Base-by-base conservation (phyloP, 2,797 vertebrate species). In the Enteromius mattozi region DNA sequence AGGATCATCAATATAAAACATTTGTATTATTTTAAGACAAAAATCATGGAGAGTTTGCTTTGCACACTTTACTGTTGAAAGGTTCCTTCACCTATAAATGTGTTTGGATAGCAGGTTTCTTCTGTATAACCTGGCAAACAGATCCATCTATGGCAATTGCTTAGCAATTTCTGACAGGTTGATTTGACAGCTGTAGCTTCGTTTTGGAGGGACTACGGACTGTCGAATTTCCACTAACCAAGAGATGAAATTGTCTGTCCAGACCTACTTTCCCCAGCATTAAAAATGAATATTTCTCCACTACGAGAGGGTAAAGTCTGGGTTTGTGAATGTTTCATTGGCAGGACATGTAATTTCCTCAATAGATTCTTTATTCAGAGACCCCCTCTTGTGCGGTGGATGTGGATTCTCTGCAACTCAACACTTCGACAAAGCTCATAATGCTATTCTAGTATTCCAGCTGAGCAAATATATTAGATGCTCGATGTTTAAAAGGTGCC, bases 391-490 rank as follows among this genome's bases (percentile, higher is more conserved):
- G 66, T 70, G 61, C 13, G 68, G 90, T 85, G 91, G 87, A 90
- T 80, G 88, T 70, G 85, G 87, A 87, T 93, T 95, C 91, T 91
- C 89, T 82, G 72, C 35, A 87, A 94, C 93, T 92, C 88, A 90
- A 93, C 92, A 93, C 94, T 91, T 92, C 91, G 90, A 65, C 91
- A 82, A 85, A 91, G 90, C 92, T 90, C 87, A 87, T 90, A 91
- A 91, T 89, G 87, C 89, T 89, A 92, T 94, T 93, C 91, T 91
- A 91, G 91, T 87, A 88, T 91, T 94, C 91, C 94, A 96, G 94
- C 94, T 96, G 93, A 95, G 92, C 95, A 95, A 96, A 95, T 95
- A 95, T 94, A 95, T 94, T 95, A 94, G 93, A 92, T 91, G 90
- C 92, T 93, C 88, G 90, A 92, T 87, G 90, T 94, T 92, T 95